Base-by-base conservation (phyloP, 2,888 invertebrate species). In the Cataglyphis cursor region DNA sequence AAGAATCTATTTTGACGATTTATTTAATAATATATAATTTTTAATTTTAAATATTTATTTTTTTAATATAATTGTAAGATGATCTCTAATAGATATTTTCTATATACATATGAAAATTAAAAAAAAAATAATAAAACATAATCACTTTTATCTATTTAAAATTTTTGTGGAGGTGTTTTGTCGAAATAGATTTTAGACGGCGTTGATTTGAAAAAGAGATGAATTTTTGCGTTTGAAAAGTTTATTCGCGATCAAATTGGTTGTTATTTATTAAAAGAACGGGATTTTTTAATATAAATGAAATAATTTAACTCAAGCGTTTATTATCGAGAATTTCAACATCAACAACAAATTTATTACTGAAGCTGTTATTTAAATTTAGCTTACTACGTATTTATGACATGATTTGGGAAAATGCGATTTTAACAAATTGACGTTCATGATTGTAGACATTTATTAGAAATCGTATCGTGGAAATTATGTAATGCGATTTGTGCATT, bases 391-490 rank as follows among this genome's bases (percentile, higher is more conserved):
- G 18, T 78, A 70, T 78, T 70, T 70, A 21, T 80, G 35, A 70
- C 12, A 41, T 59, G 31, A 78, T 68, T 64, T 80, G 21, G 21
- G 59, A 80, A 66, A 72, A 31, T 44, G 6, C 41, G 18, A 70
- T 21, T 35, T 54, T 31, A 28, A 41, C 68, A 24, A 35, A 80
- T 70, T 61, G 72, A 70, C 72, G 18, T 61, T 61, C 44, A 66
- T 38, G 66, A 54, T 51, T 66, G 51, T 28, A 44, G 18, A 24
- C 59, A 61, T 61, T 70, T 35, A 80, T 72, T 80, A 70, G 70
- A 59, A 80, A 72, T 80, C 35, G n/a, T 24, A 48, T 41, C 41
- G 31, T 70, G 59, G 24, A 70, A 80, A 78, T 78, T 70, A 78
- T 44, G 44, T 70, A 59, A 59, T 21, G 28, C 31, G 35, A 35